Evolutionary conservation across 2,797 vertebrate species (phyloP).

Genomic region (Melanotaenia parkinsoni): DNA sequence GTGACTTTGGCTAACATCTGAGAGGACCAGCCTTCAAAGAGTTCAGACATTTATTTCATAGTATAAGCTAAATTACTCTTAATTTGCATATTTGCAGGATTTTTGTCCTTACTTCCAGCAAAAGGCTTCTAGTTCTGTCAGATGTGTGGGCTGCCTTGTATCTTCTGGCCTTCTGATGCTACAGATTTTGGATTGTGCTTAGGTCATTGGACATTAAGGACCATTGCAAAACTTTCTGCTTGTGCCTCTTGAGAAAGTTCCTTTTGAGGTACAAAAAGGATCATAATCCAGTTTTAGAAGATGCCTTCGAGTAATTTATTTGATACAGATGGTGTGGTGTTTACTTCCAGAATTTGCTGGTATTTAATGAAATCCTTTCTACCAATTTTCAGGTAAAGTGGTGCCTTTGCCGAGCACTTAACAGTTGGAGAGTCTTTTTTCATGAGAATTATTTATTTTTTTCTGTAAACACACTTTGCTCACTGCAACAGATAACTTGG

Average conservation of each 20-base stretch:
- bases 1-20: too few species aligned
- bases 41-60: too few species aligned
- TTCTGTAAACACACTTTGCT: background rate
- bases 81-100: background rate
- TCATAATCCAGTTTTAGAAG: background rate
- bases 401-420: background rate
- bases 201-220: background rate
- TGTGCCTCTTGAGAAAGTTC: background rate
- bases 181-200: background rate
- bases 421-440: background rate
- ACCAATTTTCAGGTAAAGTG: background rate
- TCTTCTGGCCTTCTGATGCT: background rate
- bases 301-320: background rate
- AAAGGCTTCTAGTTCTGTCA: background rate
- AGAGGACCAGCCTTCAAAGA: too few species aligned
- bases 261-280: background rate
- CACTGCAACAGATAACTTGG: background rate
- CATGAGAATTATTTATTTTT: background rate
- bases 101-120: background rate
- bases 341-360: conserved; percentile 1
- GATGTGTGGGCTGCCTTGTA: background rate
- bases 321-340: conserved; percentile 2
- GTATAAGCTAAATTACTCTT: too few species aligned
- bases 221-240: background rate
- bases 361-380: conserved; percentile 6